A percentile compares a stretch with the other conserved stretches of the same genome.
Conservation (phyloP, 2,888 invertebrate species). For the Rotaria socialis region DNA sequence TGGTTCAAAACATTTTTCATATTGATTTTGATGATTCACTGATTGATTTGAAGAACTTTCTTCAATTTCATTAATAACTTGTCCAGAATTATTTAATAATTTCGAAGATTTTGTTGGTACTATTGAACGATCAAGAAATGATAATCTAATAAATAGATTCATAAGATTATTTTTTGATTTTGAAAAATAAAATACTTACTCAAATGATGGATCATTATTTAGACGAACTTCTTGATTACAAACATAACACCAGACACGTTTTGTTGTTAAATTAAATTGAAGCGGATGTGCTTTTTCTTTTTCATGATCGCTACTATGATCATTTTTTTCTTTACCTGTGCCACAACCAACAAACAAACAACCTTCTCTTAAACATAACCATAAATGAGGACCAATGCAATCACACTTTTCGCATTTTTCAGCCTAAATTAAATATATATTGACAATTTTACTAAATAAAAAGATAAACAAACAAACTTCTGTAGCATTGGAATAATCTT, state of each 20-base stretch:
- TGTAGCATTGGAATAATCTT: neutral
- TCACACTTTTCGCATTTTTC: conserved; percentile 41
- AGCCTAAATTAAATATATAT: neutral
- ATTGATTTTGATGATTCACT: neutral
- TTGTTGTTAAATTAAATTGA: conserved; percentile 42
- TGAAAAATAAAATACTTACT: neutral
- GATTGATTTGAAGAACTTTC: no score
- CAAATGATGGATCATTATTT: conserved; percentile 38
- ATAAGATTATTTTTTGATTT: neutral
- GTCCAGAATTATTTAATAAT: no score
- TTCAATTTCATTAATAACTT: no score
- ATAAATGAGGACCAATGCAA: conserved; percentile 39
- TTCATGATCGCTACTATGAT: conserved; percentile 43
- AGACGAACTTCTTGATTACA: conserved; percentile 38
- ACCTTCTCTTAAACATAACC: conserved; percentile 45
- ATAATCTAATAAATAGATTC: neutral
- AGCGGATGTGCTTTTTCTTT: conserved; percentile 43
- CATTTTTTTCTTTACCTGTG: conserved; percentile 33
- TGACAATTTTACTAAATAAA: neutral
- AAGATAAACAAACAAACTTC: neutral
- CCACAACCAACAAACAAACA: conserved; percentile 45
- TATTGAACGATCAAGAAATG: neutral
- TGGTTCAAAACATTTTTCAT: neutral
- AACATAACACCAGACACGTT: conserved; percentile 43
- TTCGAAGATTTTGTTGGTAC: neutral